Percentiles rank a stretch among this genome's conserved stretches.
Conservation (phyloP, 1,140 invertebrate genomes). For the Papilio xuthus region DNA sequence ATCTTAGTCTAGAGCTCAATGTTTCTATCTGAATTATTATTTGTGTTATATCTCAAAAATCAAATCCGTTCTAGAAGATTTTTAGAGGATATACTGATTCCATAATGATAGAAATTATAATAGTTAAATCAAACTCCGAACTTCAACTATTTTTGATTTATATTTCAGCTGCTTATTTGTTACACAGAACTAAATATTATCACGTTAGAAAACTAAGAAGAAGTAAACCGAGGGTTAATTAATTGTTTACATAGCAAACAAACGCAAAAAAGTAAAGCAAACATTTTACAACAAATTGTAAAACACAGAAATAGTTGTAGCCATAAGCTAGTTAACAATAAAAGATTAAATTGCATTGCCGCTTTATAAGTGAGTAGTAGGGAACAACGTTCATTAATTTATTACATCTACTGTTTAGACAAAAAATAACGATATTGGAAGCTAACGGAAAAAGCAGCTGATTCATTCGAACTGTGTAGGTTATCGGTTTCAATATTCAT, state of each 20-base stretch:
- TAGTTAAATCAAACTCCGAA: not conserved
- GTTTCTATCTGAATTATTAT: not conserved
- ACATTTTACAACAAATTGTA: not conserved
- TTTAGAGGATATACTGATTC: too few relatives aligned
- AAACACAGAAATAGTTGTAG: not conserved
- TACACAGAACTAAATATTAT: too few relatives aligned
- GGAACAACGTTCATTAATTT: not conserved
- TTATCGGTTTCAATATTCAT: conserved; percentile 3
- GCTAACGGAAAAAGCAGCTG: conserved; percentile 9
- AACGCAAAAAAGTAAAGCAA: not conserved
- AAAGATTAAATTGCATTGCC: not conserved
- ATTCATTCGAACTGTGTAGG: conserved; percentile 8
- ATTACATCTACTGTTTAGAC: not conserved
- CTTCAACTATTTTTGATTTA: not conserved
- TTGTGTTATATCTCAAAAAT: not conserved
- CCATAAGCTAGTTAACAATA: not conserved
- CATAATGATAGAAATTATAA: too few relatives aligned
- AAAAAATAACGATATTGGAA: not conserved
- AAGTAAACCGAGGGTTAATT: not conserved
- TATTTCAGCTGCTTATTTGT: not conserved
- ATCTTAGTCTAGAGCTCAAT: conserved; percentile 12
- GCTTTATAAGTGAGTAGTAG: not conserved
- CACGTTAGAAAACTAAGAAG: too few relatives aligned
- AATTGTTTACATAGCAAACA: not conserved
- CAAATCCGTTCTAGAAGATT: not conserved